Conservation (phyloP, 2,888 invertebrate species). For the Sussaba pulchella region DNA sequence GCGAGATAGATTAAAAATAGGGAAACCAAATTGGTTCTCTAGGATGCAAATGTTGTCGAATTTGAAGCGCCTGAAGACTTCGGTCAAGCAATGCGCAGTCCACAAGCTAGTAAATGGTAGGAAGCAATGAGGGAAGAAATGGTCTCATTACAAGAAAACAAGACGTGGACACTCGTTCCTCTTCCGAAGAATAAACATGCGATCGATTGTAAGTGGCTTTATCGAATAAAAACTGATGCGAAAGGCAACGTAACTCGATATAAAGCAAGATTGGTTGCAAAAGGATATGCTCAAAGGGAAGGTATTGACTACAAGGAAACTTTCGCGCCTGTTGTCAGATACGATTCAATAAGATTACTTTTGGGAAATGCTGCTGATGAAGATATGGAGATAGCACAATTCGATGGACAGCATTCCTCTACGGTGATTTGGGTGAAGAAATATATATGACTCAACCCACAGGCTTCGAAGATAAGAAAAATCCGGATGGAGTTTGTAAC, state of each 20-base stretch:
- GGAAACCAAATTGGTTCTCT: conserved; percentile 16
- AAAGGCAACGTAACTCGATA: conserved; percentile 65
- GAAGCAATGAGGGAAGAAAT: conserved; percentile 41
- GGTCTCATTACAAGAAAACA: conserved; percentile 17
- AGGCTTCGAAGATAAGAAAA: conserved; percentile 30
- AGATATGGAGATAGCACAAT: conserved; percentile 60
- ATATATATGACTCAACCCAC: conserved; percentile 54
- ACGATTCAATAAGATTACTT: conserved; percentile 43
- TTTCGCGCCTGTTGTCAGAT: conserved; percentile 27
- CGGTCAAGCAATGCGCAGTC: not conserved
- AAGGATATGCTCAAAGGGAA: conserved; percentile 67
- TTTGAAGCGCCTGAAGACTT: conserved; percentile 18
- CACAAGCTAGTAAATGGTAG: conserved; percentile 20
- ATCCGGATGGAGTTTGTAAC: conserved; percentile 30
- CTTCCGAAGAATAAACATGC: conserved; percentile 28
- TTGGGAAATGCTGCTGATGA: conserved; percentile 59
- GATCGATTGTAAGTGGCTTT: conserved; percentile 65
- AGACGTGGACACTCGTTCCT: conserved; percentile 28
- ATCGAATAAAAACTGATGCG: conserved; percentile 63
- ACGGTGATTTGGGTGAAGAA: conserved; percentile 65
- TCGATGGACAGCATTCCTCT: conserved; percentile 70
- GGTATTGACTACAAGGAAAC: conserved; percentile 65
- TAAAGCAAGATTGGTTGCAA: conserved; percentile 70
- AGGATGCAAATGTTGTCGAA: conserved; percentile 21
- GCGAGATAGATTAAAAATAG: conserved; percentile 21